Evolutionary conservation across 2,797 vertebrate species (phyloP).

Genomic region (Sebastes iracundus): DNA sequence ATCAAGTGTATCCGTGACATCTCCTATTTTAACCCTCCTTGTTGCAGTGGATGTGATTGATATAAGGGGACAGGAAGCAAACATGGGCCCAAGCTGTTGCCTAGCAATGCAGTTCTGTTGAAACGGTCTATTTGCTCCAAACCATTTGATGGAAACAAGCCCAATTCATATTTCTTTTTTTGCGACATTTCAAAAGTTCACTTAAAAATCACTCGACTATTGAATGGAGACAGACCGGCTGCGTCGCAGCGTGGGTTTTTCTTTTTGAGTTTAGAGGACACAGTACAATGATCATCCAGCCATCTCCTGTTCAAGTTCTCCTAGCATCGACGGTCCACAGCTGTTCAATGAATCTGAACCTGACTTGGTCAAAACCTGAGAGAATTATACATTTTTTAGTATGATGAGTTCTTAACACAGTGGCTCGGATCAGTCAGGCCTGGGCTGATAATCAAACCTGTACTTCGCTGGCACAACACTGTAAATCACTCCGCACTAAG

Average conservation of each 20-base stretch:
- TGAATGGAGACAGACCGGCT: not conserved
- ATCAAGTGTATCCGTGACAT: too few species aligned
- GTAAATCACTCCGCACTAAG: slow-evolving; percentile 27
- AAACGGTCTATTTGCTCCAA: too few species aligned
- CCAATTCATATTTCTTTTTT: too few species aligned
- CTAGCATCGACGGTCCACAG: not conserved
- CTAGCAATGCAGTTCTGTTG: too few species aligned
- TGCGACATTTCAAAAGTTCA: too few species aligned
- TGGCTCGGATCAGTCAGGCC: not conserved
- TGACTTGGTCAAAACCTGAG: slow-evolving; percentile 4
- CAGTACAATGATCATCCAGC: not conserved
- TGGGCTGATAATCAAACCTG: slow-evolving; percentile 10
- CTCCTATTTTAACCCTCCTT: too few species aligned
- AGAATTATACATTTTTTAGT: not conserved
- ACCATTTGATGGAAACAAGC: too few species aligned
- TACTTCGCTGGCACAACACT: not conserved
- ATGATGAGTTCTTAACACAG: not conserved
- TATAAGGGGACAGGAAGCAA: too few species aligned
- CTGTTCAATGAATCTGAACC: not conserved
- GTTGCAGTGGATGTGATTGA: too few species aligned
- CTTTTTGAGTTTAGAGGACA: not conserved
- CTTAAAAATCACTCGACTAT: too few species aligned
- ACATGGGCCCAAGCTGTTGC: too few species aligned
- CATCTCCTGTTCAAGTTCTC: not conserved
- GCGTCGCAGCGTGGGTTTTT: not conserved